Base-by-base conservation (phyloP, 2,888 invertebrate species). In the Sisyra nigra region DNA sequence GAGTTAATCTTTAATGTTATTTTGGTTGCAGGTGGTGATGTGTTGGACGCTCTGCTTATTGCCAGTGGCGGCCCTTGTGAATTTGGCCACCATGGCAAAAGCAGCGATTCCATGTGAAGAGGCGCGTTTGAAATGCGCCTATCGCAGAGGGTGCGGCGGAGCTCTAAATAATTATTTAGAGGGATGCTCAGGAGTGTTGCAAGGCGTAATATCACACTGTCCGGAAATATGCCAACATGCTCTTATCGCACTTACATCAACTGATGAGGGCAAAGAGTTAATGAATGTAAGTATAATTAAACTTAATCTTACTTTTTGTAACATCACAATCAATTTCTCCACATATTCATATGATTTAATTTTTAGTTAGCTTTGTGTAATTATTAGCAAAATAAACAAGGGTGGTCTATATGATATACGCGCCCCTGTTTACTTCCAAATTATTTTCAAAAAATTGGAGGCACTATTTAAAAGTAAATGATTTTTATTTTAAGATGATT, bases 111-210 rank as follows among this genome's bases (percentile, higher is more conserved):
- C 61, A 14, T 83, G 82, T 61, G 73, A 74, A 51, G 72, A 76
- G 52, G 83, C 83, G 19, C 72, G 77, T 46, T 62, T 77, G 50
- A 76, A 75, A 54, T 87, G 87, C 63, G 76, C 79, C 9, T 80
- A 75, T 58, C 72, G 84, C 49, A 71, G 70, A 24, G 85, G 85
- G 48, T 87, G 87, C 59, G 80, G 81, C 32, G 70, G 71, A 54
- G 85, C 85, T 9, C 69, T 86, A 45, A 76, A 76, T 58, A 80
- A 79, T 61, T 87, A 85, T 64, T 68, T 83, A 60, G 61, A 76
- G 48, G 74, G 76, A 52, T 88, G 87, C 57, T 74, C 76, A 7
- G 71, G 72, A 4, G 76, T 80, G 29, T 67, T 84, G 30, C 69
- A 76, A 37, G 71, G 75, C 19, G 68, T 59, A 52, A 70, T 63